These are phyloP conservation scores for Hippocampus mohnikei DNA, from an alignment of 2,113 vertebrate genomes.

Conservation along the genomic window DNA sequence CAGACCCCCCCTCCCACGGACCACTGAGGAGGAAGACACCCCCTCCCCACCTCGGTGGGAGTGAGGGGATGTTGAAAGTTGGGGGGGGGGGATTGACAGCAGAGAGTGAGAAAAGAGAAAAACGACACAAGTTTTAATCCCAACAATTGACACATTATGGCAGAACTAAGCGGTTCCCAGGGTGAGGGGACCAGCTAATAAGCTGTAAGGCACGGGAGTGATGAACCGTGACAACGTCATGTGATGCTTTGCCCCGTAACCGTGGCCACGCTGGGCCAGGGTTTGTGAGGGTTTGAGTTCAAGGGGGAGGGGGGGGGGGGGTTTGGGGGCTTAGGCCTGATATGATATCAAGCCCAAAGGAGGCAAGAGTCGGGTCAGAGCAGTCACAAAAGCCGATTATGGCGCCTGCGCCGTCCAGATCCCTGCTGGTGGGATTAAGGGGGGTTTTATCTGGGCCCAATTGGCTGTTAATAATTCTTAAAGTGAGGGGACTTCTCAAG, in stretches of 20 bases:
- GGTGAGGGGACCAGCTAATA: constrained; percentile 65
- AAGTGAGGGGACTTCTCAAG: constrained; percentile 60
- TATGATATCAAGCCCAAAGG: constrained; percentile 64
- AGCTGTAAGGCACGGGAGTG: constrained; percentile 43
- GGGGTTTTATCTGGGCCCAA: constrained; percentile 63
- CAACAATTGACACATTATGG: constrained; percentile 55
- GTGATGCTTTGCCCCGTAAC: constrained; percentile 47
- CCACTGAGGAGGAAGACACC: too few relatives aligned
- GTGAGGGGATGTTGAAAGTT: too few relatives aligned
- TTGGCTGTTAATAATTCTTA: constrained; percentile 73
- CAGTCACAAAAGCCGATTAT: constrained; percentile 71
- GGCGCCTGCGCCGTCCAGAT: constrained; percentile 45
- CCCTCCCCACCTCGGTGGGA: too few relatives aligned
- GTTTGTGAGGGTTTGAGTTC: not conserved
- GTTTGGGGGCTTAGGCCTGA: constrained; percentile 40
- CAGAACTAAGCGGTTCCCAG: constrained; percentile 65
- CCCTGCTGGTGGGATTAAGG: constrained; percentile 54
- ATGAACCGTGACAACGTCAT: constrained; percentile 66
- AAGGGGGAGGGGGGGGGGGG: not conserved
- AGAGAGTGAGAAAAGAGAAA: constrained; percentile 36
- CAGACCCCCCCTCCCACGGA: too few relatives aligned
- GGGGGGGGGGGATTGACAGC: constrained; percentile 18
- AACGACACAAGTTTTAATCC: constrained; percentile 53
- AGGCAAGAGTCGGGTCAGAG: constrained; percentile 62
- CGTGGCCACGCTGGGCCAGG: constrained; percentile 6